phyloP scores from a whole-genome alignment of 37 sponge, comb jelly and placozoan species.

The Spongilla lacustris region DNA sequence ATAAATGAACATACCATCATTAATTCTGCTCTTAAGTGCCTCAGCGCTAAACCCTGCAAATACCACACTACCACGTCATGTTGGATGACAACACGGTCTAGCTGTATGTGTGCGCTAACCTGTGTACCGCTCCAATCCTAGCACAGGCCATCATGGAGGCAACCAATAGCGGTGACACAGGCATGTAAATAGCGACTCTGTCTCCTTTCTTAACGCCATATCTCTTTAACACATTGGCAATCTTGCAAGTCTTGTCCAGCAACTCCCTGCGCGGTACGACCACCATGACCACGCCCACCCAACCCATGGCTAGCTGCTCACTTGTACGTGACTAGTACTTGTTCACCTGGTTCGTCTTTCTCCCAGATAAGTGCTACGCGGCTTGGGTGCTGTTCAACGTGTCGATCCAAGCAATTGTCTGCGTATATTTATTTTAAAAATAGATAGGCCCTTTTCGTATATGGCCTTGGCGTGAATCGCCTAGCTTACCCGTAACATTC shows the following conservation, averaged over 20 bases:
- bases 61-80: conserved; percentile 66
- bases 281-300: neutral
- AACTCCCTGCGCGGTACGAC: conserved; percentile 47
- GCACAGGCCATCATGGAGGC: conserved; percentile 96
- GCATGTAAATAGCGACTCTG: conserved; percentile 94
- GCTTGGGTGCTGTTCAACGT: conserved; percentile 70
- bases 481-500: conserved; percentile 86
- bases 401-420: conserved; percentile 92
- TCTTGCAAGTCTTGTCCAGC: conserved; percentile 84
- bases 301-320: conserved; percentile 21
- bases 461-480: no score
- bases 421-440: no score
- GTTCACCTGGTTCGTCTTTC: conserved; percentile 85
- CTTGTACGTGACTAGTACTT: conserved; percentile 84
- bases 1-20: neutral
- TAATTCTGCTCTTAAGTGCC: conserved; percentile 81
- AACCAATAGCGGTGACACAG: conserved; percentile 84
- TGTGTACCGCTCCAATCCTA: conserved; percentile 92
- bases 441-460: no score
- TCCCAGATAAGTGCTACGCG: conserved; percentile 91
- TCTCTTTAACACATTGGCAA: conserved; percentile 89
- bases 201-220: conserved; percentile 91
- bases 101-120: conserved; percentile 19
- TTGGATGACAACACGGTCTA: neutral
- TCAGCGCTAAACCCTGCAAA: conserved; percentile 98